Conservation (phyloP, 2,888 invertebrate genomes). For the Crocallis elinguaria region DNA sequence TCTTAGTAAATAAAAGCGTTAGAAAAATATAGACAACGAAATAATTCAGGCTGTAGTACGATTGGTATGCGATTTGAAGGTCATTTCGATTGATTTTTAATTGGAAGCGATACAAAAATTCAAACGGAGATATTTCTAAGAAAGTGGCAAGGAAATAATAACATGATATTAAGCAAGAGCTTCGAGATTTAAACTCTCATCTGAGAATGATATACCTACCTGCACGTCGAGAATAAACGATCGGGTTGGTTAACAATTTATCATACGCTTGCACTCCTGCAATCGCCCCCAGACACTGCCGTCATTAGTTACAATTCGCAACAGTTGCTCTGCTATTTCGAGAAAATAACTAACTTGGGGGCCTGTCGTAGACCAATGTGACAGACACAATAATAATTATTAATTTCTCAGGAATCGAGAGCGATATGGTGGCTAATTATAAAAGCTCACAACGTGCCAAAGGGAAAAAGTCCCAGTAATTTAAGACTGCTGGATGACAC, state of each 20-base stretch:
- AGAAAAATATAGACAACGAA: slow-evolving; percentile 9
- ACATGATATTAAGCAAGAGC: slow-evolving; percentile 29
- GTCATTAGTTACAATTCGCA: slow-evolving; percentile 72
- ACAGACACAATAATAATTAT: slow-evolving; percentile 24
- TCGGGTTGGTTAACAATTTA: slow-evolving; percentile 63
- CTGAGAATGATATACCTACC: slow-evolving; percentile 52
- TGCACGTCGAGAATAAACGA: slow-evolving; percentile 56
- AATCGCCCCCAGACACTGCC: slow-evolving; percentile 59
- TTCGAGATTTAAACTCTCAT: slow-evolving; percentile 38
- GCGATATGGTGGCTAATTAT: slow-evolving; percentile 31
- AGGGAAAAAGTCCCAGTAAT: slow-evolving; percentile 46
- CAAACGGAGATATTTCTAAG: slow-evolving; percentile 35
- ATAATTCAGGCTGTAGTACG: slow-evolving; percentile 10
- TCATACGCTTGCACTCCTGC: slow-evolving; percentile 60
- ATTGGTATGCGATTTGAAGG: slow-evolving; percentile 14
- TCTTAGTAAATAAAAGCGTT: slow-evolving; percentile 17
- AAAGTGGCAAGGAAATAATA: slow-evolving; percentile 42
- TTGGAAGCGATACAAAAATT: slow-evolving; percentile 23
- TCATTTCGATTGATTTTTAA: background rate
- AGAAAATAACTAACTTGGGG: slow-evolving; percentile 58
- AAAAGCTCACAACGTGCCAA: slow-evolving; percentile 41
- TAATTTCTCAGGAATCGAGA: slow-evolving; percentile 33
- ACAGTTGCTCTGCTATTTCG: slow-evolving; percentile 68
- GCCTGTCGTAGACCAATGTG: slow-evolving; percentile 48
- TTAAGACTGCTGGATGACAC: slow-evolving; percentile 35